A percentile compares a stretch with the other conserved stretches of the same genome.
Evolutionary conservation across 2,888 invertebrate species (phyloP).

Genomic region (Yponomeuta malinellus): DNA sequence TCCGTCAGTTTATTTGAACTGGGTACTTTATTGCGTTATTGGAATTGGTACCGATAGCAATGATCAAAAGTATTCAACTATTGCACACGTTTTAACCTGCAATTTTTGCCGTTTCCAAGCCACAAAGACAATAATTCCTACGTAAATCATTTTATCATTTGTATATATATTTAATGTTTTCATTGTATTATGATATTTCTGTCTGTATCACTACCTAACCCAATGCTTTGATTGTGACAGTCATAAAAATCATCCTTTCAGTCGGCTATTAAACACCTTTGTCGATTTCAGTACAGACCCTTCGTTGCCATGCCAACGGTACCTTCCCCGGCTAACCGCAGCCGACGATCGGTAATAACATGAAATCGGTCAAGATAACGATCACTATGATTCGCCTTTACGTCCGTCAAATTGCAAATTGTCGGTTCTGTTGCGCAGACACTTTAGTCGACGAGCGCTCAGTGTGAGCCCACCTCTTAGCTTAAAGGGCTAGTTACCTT

Average conservation of each 20-base stretch:
- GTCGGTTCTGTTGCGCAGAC: conserved; percentile 51
- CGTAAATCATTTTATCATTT: too few relatives aligned
- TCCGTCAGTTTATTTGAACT: conserved; percentile 58
- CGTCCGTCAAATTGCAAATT: conserved; percentile 68
- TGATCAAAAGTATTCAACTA: not conserved
- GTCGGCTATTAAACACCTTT: not conserved
- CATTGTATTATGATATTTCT: too few relatives aligned
- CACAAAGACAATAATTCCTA: too few relatives aligned
- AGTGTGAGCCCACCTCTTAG: conserved; percentile 6
- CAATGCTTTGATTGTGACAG: too few relatives aligned
- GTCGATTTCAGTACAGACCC: not conserved
- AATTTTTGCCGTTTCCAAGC: not conserved
- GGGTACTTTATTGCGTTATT: conserved; percentile 52
- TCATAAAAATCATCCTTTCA: too few relatives aligned
- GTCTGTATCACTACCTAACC: too few relatives aligned
- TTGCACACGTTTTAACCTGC: not conserved
- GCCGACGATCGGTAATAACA: conserved; percentile 44
- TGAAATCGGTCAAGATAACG: conserved; percentile 57
- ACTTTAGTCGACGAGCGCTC: conserved; percentile 35
- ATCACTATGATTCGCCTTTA: conserved; percentile 58
- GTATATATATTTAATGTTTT: too few relatives aligned
- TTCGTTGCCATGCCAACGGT: not conserved
- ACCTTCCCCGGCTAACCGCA: not conserved
- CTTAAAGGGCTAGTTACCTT: conserved; percentile 12
- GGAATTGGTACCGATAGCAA: conserved; percentile 47